phyloP scores from a whole-genome alignment of 2,113 vertebrate species.

The Pomatorhinus ruficollis region DNA sequence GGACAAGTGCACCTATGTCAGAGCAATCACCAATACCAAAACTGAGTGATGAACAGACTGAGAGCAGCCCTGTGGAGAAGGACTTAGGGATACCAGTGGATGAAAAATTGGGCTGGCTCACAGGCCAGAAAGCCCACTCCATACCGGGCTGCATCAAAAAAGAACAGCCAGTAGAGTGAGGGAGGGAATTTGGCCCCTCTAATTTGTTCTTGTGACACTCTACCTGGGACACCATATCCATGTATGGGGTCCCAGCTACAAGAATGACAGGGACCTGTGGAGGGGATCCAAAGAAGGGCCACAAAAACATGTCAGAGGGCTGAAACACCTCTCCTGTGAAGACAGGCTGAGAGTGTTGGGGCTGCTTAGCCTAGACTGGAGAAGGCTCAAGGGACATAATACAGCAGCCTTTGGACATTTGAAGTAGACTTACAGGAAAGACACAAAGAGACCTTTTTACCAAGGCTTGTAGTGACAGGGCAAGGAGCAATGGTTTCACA shows the following conservation, averaged over 20 bases:
- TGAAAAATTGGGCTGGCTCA: neutral
- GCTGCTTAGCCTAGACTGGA: neutral
- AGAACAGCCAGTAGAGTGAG: fast-evolving
- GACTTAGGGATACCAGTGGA: neutral
- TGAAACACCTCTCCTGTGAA: neutral
- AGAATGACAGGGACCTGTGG: neutral
- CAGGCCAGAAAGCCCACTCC: neutral
- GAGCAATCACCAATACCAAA: neutral
- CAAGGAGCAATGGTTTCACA: neutral
- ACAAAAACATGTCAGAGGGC: neutral
- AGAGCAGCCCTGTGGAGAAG: neutral
- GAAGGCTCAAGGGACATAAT: neutral
- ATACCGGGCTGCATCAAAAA: neutral
- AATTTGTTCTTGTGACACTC: neutral
- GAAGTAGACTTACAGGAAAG: neutral
- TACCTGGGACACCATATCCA: neutral
- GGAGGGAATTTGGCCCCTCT: neutral
- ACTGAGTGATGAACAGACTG: neutral
- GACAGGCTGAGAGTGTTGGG: neutral
- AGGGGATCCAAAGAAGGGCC: neutral
- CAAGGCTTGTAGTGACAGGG: fast-evolving
- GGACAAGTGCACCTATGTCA: fast-evolving
- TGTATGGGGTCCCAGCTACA: fast-evolving
- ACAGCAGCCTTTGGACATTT: neutral
- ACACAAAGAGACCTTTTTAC: neutral